These are phyloP conservation scores for Caenorhabditis uteleia DNA, from an alignment of 2,888 invertebrate genomes.

Conservation along the genomic window DNA sequence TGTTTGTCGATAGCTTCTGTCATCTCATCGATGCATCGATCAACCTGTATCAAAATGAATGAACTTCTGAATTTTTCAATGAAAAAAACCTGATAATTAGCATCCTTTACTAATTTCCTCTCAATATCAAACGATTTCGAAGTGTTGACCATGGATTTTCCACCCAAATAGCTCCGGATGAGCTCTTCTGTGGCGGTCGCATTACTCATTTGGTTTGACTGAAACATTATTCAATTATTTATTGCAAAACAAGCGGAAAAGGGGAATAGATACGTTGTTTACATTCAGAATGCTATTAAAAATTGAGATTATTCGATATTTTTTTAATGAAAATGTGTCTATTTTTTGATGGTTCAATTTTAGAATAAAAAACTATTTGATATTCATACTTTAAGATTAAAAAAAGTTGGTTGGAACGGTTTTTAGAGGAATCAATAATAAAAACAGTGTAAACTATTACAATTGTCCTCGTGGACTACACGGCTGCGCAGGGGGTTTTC, in stretches of 20 bases:
- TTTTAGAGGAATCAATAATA: too few species aligned
- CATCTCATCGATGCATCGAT: constrained; percentile 58
- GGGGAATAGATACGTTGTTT: neutral
- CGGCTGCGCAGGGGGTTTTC: too few species aligned
- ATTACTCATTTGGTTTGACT: constrained; percentile 35
- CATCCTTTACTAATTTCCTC: constrained; percentile 36
- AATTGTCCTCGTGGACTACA: too few species aligned
- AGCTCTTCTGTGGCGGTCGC: constrained; percentile 38
- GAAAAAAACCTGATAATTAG: constrained; percentile 35
- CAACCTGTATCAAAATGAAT: constrained; percentile 43
- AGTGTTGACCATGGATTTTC: constrained; percentile 34
- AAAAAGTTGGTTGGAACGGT: too few species aligned
- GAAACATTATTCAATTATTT: constrained; percentile 3
- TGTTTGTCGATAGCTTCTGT: constrained; percentile 54
- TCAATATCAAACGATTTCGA: constrained; percentile 41
- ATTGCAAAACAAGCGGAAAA: neutral
- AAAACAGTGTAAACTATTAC: too few species aligned
- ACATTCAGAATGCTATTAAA: neutral
- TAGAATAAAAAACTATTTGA: too few species aligned
- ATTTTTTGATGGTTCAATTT: too few species aligned
- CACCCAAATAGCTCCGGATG: constrained; percentile 39
- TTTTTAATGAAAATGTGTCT: too few species aligned
- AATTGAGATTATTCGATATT: neutral
- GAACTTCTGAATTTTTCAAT: neutral
- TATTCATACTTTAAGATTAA: too few species aligned